Conservation (phyloP, 2,113 vertebrate species). For the Fukomys damarensis region DNA sequence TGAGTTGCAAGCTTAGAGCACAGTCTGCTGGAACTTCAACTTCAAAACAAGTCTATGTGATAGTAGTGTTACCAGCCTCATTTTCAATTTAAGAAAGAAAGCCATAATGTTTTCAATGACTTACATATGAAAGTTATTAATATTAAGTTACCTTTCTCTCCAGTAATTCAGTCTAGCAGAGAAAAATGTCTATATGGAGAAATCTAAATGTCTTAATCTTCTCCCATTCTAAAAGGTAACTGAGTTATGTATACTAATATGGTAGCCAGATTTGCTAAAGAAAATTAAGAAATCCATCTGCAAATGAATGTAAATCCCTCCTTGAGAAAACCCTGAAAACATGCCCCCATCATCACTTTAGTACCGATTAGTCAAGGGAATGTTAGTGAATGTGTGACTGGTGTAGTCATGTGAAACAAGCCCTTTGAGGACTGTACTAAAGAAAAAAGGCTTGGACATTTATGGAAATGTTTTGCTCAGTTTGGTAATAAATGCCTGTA, state of each 20-base stretch:
- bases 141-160: constrained; percentile 5
- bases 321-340: background rate
- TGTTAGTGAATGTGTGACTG: background rate
- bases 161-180: background rate
- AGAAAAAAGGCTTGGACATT: background rate
- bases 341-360: background rate
- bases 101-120: background rate
- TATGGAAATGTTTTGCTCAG: constrained; percentile 49
- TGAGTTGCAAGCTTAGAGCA: background rate
- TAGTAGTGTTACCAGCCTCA: background rate
- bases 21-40: background rate
- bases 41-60: background rate
- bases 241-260: background rate
- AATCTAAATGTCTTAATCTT: background rate
- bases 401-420: background rate
- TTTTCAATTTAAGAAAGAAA: background rate
- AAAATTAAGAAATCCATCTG: constrained; percentile 23
- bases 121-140: background rate
- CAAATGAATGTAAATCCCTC: background rate
- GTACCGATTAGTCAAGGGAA: constrained; percentile 28
- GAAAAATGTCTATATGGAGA: background rate
- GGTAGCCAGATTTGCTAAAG: background rate
- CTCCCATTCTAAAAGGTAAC: background rate
- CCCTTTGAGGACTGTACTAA: background rate
- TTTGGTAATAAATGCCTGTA: constrained; percentile 64